Conservation (phyloP, 2,113 vertebrate genomes). For the Zosterops hypoxanthus region DNA sequence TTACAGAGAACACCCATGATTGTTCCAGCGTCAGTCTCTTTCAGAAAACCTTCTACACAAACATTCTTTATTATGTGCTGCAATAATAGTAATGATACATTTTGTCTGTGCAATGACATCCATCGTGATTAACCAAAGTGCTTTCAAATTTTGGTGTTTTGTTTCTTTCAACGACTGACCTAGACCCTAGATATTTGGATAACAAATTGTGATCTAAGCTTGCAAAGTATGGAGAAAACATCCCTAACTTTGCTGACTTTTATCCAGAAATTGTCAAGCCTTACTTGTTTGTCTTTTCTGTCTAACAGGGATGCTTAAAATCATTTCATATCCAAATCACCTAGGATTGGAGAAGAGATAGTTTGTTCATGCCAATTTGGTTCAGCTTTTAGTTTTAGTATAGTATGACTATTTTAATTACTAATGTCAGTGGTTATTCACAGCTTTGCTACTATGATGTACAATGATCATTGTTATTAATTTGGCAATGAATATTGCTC, state of each 20-base stretch:
- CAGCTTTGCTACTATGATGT: background rate
- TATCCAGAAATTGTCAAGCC: background rate
- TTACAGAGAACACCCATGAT: conserved; percentile 15
- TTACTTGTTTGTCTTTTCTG: background rate
- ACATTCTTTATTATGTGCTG: background rate
- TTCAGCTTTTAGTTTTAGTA: background rate
- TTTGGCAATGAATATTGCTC: background rate
- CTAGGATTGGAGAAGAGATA: background rate
- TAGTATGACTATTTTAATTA: background rate
- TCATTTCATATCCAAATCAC: background rate
- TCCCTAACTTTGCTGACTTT: background rate
- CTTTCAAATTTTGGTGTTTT: background rate
- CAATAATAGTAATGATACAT: conserved; percentile 17
- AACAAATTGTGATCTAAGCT: background rate
- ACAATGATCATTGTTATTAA: background rate
- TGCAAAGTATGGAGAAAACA: background rate
- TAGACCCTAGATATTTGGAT: background rate
- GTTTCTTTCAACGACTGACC: background rate
- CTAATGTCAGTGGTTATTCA: background rate
- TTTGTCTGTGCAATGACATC: conserved; percentile 2
- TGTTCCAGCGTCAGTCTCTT: background rate
- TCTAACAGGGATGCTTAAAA: background rate
- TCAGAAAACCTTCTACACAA: background rate
- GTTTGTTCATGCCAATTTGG: background rate
- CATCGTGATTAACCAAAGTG: background rate